Evolutionary conservation across 2,797 vertebrate genomes (phyloP).

Genomic region (Sandelia bainsii): DNA sequence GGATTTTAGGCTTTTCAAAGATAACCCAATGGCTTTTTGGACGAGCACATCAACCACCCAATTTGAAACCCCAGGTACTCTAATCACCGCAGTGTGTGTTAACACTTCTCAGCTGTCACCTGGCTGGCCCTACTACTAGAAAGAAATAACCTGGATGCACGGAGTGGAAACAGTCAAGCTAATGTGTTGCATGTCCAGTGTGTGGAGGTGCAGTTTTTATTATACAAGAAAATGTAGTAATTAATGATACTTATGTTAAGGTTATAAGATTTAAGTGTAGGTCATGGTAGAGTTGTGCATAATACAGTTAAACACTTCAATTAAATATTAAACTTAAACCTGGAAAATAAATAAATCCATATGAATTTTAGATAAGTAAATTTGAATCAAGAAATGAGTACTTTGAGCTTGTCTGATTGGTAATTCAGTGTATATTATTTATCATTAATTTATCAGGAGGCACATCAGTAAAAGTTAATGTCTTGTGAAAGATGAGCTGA

Average conservation of each 20-base stretch:
- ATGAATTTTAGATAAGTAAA: too few relatives aligned
- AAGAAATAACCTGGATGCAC: constrained; percentile 84
- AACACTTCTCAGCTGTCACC: constrained; percentile 81
- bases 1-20: constrained; percentile 99
- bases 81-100: constrained; percentile 84
- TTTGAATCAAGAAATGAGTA: too few relatives aligned
- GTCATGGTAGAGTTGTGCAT: neutral
- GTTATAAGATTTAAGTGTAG: neutral
- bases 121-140: constrained; percentile 76
- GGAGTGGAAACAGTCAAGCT: constrained; percentile 75
- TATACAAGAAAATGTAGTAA: neutral
- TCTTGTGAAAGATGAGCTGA: constrained; percentile 68
- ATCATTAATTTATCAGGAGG: constrained; percentile 12
- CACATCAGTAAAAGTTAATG: constrained; percentile 14
- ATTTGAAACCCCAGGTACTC: constrained; percentile 95
- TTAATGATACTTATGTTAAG: neutral
- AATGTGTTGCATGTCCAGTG: constrained; percentile 80
- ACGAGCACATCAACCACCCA: constrained; percentile 91
- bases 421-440: too few relatives aligned
- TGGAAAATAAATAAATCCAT: too few relatives aligned
- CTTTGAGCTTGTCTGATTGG: too few relatives aligned
- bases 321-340: neutral
- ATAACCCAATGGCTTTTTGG: constrained; percentile 99
- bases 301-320: neutral
- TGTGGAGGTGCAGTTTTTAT: constrained; percentile 59